Evolutionary conservation across 1,140 invertebrate genomes (phyloP), one percentile per base, ranked within the genome.

Genomic region (Musca domestica): DNA sequence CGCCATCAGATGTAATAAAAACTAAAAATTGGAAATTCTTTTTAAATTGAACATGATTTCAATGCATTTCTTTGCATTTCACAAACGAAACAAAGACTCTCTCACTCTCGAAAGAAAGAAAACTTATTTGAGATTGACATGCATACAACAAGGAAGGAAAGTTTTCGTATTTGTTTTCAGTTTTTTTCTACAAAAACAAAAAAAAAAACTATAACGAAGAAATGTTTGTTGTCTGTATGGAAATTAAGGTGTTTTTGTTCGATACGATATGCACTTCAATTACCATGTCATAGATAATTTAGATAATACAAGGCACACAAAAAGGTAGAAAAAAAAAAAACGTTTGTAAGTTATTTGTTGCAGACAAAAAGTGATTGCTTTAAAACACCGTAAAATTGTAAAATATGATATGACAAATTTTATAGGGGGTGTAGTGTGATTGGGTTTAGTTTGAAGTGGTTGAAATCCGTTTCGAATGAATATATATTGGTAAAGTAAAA

Each of bases 31-130:
- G 34, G 17, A 58, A 61, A 61, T 61, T 34, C 27, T 61, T 61
- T 41, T 61, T 34, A 61, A 61, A 61, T 61, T 61, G 56, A 61
- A 61, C 56, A 61, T 61, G 56, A 61, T 34, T 61, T 61, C 56
- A 61, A 61, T 61, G 56, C 27, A 61, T 61, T 41, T 34, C 56
- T 61, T 61, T 17, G 20, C n/a, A 22, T 34, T 30, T 10, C 23
- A 56, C 12, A 56, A 22, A 19, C 15, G 9, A 58, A 19, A 61
- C 17, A 41, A 41, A 61, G 12, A 5, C 27, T 30, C 27, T 30
- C 27, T 30, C 27, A 4, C 9, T 41, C 34, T 41, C 34, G 6
- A 10, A 41, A 9, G 4, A 41, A 12, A 9, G 4, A 41, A 12
- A 41, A 41, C 34, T 10, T 41, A 41, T 41, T 41, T 34, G 20